Conservation (phyloP, 2,797 vertebrate species). For the Yasuhikotakia modesta region DNA sequence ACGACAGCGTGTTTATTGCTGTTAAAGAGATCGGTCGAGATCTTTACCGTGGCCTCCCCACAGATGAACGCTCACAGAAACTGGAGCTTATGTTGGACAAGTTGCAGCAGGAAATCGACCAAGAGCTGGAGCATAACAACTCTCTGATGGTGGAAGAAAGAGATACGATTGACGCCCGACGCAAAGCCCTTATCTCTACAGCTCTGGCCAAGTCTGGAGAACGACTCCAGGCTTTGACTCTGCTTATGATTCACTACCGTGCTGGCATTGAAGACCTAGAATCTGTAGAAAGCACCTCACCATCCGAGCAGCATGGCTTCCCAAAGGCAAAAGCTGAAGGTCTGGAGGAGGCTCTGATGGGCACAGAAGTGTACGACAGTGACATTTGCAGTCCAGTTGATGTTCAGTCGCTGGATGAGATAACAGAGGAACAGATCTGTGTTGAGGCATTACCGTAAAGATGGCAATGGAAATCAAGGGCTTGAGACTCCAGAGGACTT, state of each 20-base stretch:
- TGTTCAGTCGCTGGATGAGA: constrained; percentile 81
- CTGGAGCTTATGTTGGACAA: constrained; percentile 97
- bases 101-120: constrained; percentile 96
- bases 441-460: constrained; percentile 76
- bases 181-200: constrained; percentile 83
- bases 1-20: constrained; percentile 96
- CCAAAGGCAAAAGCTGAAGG: constrained; percentile 77
- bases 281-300: constrained; percentile 87
- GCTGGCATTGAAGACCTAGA: constrained; percentile 97
- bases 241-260: constrained; percentile 97
- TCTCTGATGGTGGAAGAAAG: constrained; percentile 86
- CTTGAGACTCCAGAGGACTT: constrained; percentile 55
- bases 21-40: constrained; percentile 97
- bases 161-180: constrained; percentile 81
- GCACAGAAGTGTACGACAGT: constrained; percentile 82
- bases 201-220: constrained; percentile 91
- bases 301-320: constrained; percentile 81
- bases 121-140: constrained; percentile 96
- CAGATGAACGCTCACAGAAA: constrained; percentile 94
- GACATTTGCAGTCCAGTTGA: constrained; percentile 85
- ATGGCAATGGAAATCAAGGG: constrained; percentile 33
- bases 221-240: constrained; percentile 93
- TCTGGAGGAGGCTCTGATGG: constrained; percentile 79
- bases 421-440: constrained; percentile 85
- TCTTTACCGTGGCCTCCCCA: constrained; percentile 93